Base-by-base conservation (phyloP, 2,888 invertebrate genomes). In the Lasioglossum marginatum region DNA sequence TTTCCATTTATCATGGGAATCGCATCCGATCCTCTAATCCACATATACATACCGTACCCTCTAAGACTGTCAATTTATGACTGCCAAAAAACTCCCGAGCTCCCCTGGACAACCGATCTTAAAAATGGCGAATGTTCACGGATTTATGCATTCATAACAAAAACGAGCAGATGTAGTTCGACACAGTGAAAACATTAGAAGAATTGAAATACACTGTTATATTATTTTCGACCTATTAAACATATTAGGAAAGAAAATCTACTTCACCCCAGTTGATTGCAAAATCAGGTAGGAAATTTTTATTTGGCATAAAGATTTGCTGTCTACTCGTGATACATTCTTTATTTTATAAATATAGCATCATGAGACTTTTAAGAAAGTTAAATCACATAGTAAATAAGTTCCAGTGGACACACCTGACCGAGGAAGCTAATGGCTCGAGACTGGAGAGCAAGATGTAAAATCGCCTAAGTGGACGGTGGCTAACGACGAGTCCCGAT, bases 1-100 rank as follows among this genome's bases (percentile, higher is more conserved):
- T 79, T 71, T 85, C 75, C 57, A 85, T 85, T 85, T 85, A 85
- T 85, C 84, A 70, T 75, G 52, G 52, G 43, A 34, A 76, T 75
- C 79, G 85, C 79, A 63, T 66, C 52, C n/a, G 34, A 48, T 48
- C 19, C 68, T 27, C 48, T 48, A 52, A 37, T 6, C 48, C 66
- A 16, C 31, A 31, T 34, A 34, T 16, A 31, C 66, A 31, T 31
- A 31, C 66, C 34, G 19, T 31, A 31, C 34, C 19, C 34, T 8
- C 66, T 31, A 31, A 66, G 66, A 34, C 19, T 8, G 8, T 19
- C 31, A 66, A 66, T 66, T 66, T 66, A 66, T 6, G 66, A 10
- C 66, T 14, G 31, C 14, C 14, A 31, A 63, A 63, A 63, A 31
- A 63, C 63, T 31, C 0, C n/a, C 52, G 5, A 52, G 23, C 52